These are phyloP conservation scores for Drosophila prostipennis DNA, from an alignment of 2,888 invertebrate genomes.

Conservation along the genomic window DNA sequence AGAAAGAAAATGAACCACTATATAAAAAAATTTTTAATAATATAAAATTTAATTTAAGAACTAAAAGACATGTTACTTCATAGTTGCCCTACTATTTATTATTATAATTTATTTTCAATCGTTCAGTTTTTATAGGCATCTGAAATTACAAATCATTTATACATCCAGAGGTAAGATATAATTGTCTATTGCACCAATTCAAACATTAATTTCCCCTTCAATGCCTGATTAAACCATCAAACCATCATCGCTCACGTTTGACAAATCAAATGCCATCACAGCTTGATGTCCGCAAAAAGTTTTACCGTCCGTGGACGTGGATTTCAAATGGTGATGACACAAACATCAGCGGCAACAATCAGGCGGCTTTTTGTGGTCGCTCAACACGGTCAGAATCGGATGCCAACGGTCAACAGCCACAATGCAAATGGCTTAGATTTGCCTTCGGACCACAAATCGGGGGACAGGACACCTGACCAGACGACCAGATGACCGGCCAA, in stretches of 20 bases:
- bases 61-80: no score
- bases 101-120: no score
- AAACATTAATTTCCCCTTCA: neutral
- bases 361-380: conserved; percentile 58
- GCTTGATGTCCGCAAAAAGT: conserved; percentile 10
- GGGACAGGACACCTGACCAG: conserved; percentile 50
- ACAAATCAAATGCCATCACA: conserved; percentile 34
- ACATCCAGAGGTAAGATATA: no score
- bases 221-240: conserved; percentile 2
- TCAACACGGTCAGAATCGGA: conserved; percentile 42
- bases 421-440: conserved; percentile 76
- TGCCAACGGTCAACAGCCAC: conserved; percentile 52
- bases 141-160: no score
- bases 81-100: no score
- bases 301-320: conserved; percentile 4
- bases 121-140: no score
- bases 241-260: conserved; percentile 10
- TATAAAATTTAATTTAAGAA: no score
- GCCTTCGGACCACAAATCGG: conserved; percentile 67
- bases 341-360: conserved; percentile 25
- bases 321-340: conserved; percentile 34
- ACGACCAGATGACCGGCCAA: neutral
- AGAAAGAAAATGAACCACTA: no score
- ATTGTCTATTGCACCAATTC: neutral
- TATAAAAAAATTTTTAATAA: no score